Conservation (phyloP, 2,113 vertebrate species). For the Sclerurus mexicanus region DNA sequence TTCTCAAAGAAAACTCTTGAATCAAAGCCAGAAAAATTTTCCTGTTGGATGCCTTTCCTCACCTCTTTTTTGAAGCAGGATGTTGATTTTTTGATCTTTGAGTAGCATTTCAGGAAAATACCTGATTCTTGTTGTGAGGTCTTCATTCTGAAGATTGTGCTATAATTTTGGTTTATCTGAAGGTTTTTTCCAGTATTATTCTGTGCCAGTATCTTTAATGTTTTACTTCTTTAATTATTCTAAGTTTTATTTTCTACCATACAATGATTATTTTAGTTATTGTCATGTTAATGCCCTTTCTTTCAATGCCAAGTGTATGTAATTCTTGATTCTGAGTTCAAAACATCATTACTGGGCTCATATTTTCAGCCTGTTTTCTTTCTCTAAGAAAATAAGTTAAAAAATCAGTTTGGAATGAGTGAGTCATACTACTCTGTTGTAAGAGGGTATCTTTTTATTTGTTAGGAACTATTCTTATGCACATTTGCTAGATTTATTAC, state of each 20-base stretch:
- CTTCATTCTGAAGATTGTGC: background rate
- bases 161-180: background rate
- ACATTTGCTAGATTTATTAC: slow-evolving; percentile 24
- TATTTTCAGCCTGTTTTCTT: background rate
- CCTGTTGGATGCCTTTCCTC: background rate
- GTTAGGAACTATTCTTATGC: background rate
- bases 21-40: background rate
- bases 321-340: background rate
- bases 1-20: background rate
- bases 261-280: background rate
- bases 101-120: background rate
- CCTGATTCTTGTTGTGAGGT: background rate
- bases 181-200: background rate
- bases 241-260: background rate
- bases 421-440: background rate
- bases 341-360: background rate
- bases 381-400: background rate
- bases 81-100: background rate
- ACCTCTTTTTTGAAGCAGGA: background rate
- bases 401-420: background rate
- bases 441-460: background rate
- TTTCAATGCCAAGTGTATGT: background rate
- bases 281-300: background rate
- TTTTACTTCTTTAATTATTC: background rate
- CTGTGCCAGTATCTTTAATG: background rate